phyloP scores from a whole-genome alignment of 2,888 invertebrate genomes.

The Camptogramma bilineatum region DNA sequence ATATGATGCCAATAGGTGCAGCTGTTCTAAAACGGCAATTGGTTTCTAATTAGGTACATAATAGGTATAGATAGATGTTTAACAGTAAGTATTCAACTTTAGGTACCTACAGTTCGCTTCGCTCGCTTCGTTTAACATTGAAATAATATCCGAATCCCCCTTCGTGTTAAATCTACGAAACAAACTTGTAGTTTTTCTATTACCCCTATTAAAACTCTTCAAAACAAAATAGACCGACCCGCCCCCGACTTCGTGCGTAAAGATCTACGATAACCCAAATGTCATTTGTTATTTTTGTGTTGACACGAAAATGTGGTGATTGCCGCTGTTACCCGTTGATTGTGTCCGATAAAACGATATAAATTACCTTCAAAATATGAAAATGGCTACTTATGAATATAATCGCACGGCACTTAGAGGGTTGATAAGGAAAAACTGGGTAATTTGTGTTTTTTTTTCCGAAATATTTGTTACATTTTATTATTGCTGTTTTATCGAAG shows the following conservation, averaged over 20 bases:
- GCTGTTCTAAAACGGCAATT: no score
- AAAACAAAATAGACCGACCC: slow-evolving; percentile 40
- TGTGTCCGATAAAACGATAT: slow-evolving; percentile 60
- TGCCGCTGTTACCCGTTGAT: slow-evolving; percentile 67
- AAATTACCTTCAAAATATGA: slow-evolving; percentile 51
- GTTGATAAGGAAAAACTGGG: slow-evolving; percentile 2
- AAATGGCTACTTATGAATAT: slow-evolving; percentile 46
- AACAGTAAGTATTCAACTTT: no score
- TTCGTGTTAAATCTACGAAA: slow-evolving; percentile 24
- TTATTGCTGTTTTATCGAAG: not conserved
- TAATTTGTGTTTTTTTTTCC: not conserved
- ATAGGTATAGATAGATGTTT: no score
- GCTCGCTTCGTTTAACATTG: not conserved
- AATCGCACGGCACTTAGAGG: slow-evolving; percentile 23
- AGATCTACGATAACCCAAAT: slow-evolving; percentile 68
- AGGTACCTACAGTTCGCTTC: no score
- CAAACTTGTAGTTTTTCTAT: slow-evolving; percentile 36
- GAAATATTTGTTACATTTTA: not conserved
- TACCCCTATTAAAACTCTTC: slow-evolving; percentile 41
- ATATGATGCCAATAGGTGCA: no score
- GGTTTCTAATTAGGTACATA: no score
- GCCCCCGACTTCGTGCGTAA: slow-evolving; percentile 51
- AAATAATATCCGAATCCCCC: slow-evolving; percentile 3
- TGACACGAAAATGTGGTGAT: slow-evolving; percentile 78
- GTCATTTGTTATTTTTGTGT: slow-evolving; percentile 78